Conservation (phyloP, 1,140 invertebrate genomes). For the Anastrepha obliqua region DNA sequence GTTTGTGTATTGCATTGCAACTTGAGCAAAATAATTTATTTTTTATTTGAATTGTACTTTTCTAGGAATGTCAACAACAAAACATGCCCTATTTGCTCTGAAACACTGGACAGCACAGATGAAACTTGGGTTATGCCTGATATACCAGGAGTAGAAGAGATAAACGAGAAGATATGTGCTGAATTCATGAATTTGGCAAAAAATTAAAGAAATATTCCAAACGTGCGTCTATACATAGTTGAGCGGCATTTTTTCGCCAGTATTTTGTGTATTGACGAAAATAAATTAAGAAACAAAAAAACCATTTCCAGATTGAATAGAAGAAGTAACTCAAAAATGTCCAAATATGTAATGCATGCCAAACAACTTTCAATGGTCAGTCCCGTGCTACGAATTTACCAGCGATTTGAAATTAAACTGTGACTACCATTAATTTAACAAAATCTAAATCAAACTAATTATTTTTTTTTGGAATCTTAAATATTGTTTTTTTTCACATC, state of each 20-base stretch:
- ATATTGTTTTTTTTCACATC: neutral
- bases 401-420: no score
- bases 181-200: slow-evolving; percentile 61
- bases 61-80: slow-evolving; percentile 80
- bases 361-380: no score
- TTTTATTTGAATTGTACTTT: no score
- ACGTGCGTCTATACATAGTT: neutral
- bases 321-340: neutral
- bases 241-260: neutral
- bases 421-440: no score
- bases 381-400: no score
- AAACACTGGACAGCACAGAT: slow-evolving; percentile 78
- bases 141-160: slow-evolving; percentile 78
- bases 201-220: slow-evolving; percentile 10
- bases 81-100: slow-evolving; percentile 82
- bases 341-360: no score
- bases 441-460: no score
- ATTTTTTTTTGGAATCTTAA: neutral
- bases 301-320: neutral
- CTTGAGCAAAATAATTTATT: neutral
- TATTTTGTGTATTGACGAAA: neutral
- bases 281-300: neutral
- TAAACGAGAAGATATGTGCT: slow-evolving; percentile 77
- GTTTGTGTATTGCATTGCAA: slow-evolving; percentile 68
- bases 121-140: slow-evolving; percentile 83